A percentile compares a stretch with the other conserved stretches of the same genome.
phyloP scores from a whole-genome alignment of 2,888 invertebrate species.

The Conus canariensis region DNA sequence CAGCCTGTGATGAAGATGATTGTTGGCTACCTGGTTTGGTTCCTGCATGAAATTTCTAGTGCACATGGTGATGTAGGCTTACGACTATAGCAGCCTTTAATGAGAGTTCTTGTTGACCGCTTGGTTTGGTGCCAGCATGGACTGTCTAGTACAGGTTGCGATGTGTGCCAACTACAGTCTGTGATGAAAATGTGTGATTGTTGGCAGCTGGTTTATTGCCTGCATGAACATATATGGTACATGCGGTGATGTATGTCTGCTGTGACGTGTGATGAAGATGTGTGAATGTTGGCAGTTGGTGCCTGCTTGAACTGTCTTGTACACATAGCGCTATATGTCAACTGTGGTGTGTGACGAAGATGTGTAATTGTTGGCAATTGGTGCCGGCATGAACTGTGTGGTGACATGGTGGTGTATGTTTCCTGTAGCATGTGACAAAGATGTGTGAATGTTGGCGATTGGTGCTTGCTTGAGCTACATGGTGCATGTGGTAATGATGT shows the following conservation, averaged over 20 bases:
- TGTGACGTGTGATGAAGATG: conserved; percentile 85
- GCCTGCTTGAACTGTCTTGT: conserved; percentile 94
- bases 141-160: conserved; percentile 93
- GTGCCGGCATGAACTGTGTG: conserved; percentile 91
- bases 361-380: conserved; percentile 62
- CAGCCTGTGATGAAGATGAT: conserved; percentile 82
- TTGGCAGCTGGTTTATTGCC: conserved; percentile 80
- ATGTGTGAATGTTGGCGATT: too few relatives aligned
- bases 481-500: too few relatives aligned
- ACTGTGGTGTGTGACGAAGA: conserved; percentile 87
- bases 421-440: too few relatives aligned
- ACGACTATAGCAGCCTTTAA: conserved; percentile 87
- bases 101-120: conserved; percentile 58
- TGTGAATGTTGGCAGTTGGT: conserved; percentile 64
- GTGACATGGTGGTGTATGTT: conserved; percentile 95
- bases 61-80: conserved; percentile 95
- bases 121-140: conserved; percentile 86
- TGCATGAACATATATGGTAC: conserved; percentile 93
- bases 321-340: conserved; percentile 95
- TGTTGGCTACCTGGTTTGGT: conserved; percentile 72
- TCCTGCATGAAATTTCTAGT: conserved; percentile 94
- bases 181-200: background rate
- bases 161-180: conserved; percentile 81
- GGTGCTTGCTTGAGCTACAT: too few relatives aligned
- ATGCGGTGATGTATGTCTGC: conserved; percentile 96